Percentiles rank a stretch among this genome's conserved stretches.
Conservation (phyloP, 2,888 invertebrate genomes). For the Fragum whitleyi region DNA sequence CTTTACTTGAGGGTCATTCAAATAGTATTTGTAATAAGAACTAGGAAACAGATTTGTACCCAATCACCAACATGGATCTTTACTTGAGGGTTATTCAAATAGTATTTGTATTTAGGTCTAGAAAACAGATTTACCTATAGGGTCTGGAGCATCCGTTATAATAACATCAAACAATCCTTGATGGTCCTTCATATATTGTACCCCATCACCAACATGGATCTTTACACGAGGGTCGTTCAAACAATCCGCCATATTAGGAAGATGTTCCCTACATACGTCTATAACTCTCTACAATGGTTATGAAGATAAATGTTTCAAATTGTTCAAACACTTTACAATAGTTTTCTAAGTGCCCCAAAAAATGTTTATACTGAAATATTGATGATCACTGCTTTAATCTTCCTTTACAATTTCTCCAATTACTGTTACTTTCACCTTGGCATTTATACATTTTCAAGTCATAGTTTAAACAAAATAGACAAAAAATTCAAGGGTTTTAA, state of each 20-base stretch:
- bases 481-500: too few relatives aligned
- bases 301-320: conserved; percentile 15
- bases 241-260: conserved; percentile 96
- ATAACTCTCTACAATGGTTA: conserved; percentile 89
- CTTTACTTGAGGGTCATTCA: conserved; percentile 91
- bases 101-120: too few relatives aligned
- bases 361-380: too few relatives aligned
- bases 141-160: conserved; percentile 99
- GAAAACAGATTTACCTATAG: conserved; percentile 93
- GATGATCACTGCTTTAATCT: too few relatives aligned
- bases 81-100: conserved; percentile 90
- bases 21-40: too few relatives aligned
- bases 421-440: too few relatives aligned
- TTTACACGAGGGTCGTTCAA: conserved; percentile 93
- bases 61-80: conserved; percentile 95
- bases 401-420: too few relatives aligned
- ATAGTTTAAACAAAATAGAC: too few relatives aligned
- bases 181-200: conserved; percentile 95
- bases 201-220: conserved; percentile 95
- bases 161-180: conserved; percentile 96
- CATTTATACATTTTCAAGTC: too few relatives aligned
- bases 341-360: too few relatives aligned
- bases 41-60: too few relatives aligned
- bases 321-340: not conserved
- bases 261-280: conserved; percentile 93